Conservation (phyloP, 1,140 invertebrate genomes). For the Hylyphantes graminicola region DNA sequence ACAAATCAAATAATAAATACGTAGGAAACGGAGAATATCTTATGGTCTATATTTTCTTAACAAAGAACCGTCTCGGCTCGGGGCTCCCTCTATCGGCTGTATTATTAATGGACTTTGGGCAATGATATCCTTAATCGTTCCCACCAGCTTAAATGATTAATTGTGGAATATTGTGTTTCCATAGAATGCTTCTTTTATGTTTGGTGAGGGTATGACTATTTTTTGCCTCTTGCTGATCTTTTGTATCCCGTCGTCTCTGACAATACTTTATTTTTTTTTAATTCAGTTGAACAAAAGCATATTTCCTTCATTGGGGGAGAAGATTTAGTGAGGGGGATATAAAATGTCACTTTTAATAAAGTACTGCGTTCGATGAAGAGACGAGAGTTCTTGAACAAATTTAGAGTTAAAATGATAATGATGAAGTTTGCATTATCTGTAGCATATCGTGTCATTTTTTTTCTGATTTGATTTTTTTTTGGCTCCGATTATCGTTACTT, state of each 20-base stretch:
- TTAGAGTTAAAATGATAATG: neutral
- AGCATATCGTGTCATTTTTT: too few relatives aligned
- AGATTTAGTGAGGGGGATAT: neutral
- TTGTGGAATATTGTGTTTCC: conserved; percentile 42
- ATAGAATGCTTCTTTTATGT: conserved; percentile 12
- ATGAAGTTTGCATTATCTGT: neutral
- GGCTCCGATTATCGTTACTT: too few relatives aligned
- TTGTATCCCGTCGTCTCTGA: conserved; percentile 1
- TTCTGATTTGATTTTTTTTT: too few relatives aligned
- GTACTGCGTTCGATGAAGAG: neutral
- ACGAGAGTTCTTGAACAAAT: neutral
- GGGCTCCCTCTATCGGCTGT: neutral
- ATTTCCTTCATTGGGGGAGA: neutral
- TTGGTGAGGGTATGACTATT: neutral
- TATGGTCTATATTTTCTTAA: conserved; percentile 32
- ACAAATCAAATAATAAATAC: conserved; percentile 48
- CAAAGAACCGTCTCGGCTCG: conserved; percentile 20
- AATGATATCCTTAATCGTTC: conserved; percentile 50
- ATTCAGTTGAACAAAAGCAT: conserved; percentile 1
- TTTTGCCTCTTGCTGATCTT: conserved; percentile 28
- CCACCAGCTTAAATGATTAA: conserved; percentile 32
- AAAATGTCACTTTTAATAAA: conserved; percentile 22
- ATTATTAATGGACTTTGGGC: conserved; percentile 44
- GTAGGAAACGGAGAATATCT: conserved; percentile 18
- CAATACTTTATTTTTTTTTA: neutral